Percentiles rank a stretch among this genome's conserved stretches.
phyloP scores from a whole-genome alignment of 2,113 vertebrate species.

The Phocoena phocoena region DNA sequence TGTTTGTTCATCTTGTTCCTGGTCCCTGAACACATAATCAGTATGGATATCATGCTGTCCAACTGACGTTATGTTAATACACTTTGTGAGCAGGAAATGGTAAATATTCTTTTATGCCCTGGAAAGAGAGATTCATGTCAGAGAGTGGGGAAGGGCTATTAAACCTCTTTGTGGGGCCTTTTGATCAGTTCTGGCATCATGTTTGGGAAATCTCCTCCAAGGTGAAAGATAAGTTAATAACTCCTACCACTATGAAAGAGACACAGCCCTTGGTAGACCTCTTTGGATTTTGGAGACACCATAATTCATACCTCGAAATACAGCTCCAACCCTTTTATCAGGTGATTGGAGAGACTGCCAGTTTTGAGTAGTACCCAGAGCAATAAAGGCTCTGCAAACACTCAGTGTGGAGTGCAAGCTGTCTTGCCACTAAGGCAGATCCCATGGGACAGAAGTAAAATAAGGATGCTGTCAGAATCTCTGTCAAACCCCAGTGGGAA shows the following conservation, averaged over 20 bases:
- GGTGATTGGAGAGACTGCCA: not conserved
- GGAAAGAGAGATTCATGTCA: not conserved
- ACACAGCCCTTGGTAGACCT: not conserved
- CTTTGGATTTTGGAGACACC: not conserved
- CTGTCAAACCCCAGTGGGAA: not conserved
- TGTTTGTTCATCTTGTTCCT: not conserved
- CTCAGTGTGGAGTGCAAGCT: not conserved
- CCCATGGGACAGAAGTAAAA: not conserved
- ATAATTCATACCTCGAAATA: not conserved
- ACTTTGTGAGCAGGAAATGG: not conserved
- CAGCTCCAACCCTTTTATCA: not conserved
- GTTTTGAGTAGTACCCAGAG: not conserved
- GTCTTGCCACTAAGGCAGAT: not conserved
- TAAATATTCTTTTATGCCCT: not conserved
- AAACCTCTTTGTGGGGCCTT: not conserved
- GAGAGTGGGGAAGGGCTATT: not conserved
- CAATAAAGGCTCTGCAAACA: not conserved
- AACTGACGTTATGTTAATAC: not conserved
- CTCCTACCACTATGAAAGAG: not conserved
- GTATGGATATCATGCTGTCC: not conserved
- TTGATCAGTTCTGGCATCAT: not conserved
- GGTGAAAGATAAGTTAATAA: not conserved
- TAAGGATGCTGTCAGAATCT: not conserved
- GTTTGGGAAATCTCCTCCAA: not conserved
- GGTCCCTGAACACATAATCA: not conserved